Evolutionary conservation across 2,888 invertebrate genomes (phyloP).

Genomic region (Drosophila robusta): DNA sequence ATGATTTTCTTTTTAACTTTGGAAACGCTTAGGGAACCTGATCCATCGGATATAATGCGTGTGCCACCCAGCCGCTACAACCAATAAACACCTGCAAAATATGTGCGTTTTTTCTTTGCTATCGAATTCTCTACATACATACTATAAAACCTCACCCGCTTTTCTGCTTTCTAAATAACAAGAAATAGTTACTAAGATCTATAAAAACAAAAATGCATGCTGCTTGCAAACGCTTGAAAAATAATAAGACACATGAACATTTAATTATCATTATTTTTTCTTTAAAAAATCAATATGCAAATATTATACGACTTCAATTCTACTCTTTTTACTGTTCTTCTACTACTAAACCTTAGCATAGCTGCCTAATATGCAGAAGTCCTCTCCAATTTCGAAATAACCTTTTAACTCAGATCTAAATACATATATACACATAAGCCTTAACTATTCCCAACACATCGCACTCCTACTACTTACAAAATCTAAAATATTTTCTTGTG

Average conservation of each 20-base stretch:
- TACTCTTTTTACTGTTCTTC: background rate
- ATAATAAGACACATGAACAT: constrained; percentile 1
- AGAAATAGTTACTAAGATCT: constrained; percentile 7
- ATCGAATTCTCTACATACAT: constrained; percentile 19
- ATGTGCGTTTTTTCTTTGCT: constrained; percentile 63
- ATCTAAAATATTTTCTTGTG: constrained; percentile 22
- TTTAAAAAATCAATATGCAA: background rate
- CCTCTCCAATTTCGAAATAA: background rate
- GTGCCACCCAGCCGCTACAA: constrained; percentile 29
- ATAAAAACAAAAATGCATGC: constrained; percentile 48
- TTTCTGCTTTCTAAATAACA: constrained; percentile 32
- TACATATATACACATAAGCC: background rate
- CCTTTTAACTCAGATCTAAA: background rate
- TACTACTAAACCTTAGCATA: too few species aligned
- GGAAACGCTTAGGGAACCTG: constrained; percentile 40
- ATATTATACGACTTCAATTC: background rate
- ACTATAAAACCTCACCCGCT: constrained; percentile 13
- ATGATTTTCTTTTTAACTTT: constrained; percentile 44
- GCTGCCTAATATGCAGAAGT: background rate
- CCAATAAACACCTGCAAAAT: constrained; percentile 39
- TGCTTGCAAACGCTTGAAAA: constrained; percentile 62
- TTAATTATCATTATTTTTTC: background rate
- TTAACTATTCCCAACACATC: constrained; percentile 1
- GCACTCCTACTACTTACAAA: background rate
- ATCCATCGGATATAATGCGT: constrained; percentile 44